Evolutionary conservation across 2,113 vertebrate genomes (phyloP).

Genomic region (Zootoca vivipara): DNA sequence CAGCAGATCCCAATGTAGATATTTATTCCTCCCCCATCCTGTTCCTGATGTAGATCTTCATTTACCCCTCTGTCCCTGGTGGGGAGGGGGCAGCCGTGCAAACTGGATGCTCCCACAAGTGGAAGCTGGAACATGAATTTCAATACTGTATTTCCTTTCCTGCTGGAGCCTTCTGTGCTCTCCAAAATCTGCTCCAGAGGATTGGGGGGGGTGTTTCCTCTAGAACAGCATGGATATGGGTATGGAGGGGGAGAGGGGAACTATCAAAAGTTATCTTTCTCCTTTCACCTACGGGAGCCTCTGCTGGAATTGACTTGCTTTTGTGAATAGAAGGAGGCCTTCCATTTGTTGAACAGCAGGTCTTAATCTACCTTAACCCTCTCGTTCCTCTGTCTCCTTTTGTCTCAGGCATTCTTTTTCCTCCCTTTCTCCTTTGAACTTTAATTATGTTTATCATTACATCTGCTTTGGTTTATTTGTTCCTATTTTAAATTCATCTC

Average conservation of each 20-base stretch:
- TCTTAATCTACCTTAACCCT: background rate
- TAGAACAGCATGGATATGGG: too few species aligned
- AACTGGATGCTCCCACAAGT: background rate
- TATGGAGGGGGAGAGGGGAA: too few species aligned
- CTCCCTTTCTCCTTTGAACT: background rate
- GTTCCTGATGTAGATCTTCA: too few species aligned
- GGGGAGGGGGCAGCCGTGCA: background rate
- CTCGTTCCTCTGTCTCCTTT: background rate
- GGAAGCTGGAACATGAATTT: background rate
- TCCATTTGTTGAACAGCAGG: background rate
- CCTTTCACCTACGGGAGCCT: background rate
- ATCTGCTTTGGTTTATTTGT: constrained; percentile 3
- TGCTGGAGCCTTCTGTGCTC: background rate
- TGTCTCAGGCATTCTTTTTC: background rate
- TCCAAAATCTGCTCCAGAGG: background rate
- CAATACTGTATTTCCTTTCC: background rate
- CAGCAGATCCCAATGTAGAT: too few species aligned
- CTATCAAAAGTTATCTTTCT: too few species aligned
- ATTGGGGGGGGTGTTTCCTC: background rate
- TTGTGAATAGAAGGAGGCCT: background rate
- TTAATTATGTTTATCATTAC: constrained; percentile 8
- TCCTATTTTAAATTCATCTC: background rate
- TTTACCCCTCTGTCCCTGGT: too few species aligned
- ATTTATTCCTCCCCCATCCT: too few species aligned
- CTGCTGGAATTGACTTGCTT: background rate